Evolutionary conservation across 2,888 invertebrate species (phyloP), one percentile per base, ranked within the genome.

Genomic region (Hemistola chrysoprasaria): DNA sequence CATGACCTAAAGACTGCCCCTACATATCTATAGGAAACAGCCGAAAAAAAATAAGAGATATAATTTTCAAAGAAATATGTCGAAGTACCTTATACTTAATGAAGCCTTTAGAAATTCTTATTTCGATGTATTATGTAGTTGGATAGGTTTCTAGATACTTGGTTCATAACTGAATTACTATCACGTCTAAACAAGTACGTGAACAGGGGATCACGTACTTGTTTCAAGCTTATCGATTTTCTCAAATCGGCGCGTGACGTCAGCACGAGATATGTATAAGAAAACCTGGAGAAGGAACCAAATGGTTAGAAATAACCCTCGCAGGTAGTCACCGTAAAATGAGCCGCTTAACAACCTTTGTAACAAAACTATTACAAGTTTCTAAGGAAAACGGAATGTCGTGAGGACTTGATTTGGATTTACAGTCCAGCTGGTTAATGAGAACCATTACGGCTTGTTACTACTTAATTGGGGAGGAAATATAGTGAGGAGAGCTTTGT

Each of bases 241-340:
- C 32, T 46, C 33, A 40, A 62, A 67, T 65, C 62, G 61, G 58
- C 54, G 61, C 53, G 50, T 56, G 52, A 44, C 55, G 57, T 58
- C 53, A 56, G 38, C 51, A 23, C 30, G 29, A 22, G 24, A 43
- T 25, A 22, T 32, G 55, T 51, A 49, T 60, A 52, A 57, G 54
- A 56, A 65, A 63, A 62, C 56, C 53, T 55, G 30, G 47, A 21
- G 37, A 44, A 51, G 45, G 36, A 42, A n/a, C n/a, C n/a, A n/a
- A 53, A 41, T 23, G 49, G 42, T 24, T 53, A 27, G 38, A 54
- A 59, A 59, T 59, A 56, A 53, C 39, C 39, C 45, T 53, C 47
- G 58, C 60, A 60, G 56, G 65, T 62, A 56, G 48, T 4, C 16
- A 16, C 16, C 28, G 40, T 39, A 33, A 45, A 62, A 51, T 44